A percentile compares a stretch with the other conserved stretches of the same genome.
Evolutionary conservation across 2,888 invertebrate species (phyloP).

Genomic region (Hypomecis atomaria): DNA sequence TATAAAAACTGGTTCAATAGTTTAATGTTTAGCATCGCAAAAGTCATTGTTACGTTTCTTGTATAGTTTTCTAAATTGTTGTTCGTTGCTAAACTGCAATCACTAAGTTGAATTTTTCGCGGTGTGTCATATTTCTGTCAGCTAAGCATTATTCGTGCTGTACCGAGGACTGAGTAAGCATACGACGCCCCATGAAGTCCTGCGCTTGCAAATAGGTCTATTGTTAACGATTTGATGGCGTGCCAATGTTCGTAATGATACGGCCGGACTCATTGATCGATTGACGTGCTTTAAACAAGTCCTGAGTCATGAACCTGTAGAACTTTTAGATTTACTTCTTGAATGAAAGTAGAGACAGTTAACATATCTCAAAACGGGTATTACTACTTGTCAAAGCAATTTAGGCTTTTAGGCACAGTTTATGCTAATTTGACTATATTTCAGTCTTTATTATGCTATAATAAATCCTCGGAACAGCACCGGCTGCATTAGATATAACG

Average conservation of each 20-base stretch:
- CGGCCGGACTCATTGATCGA: conserved; percentile 25
- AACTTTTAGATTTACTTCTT: background rate
- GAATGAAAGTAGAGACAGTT: background rate
- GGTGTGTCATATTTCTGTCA: conserved; percentile 21
- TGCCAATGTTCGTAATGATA: conserved; percentile 20
- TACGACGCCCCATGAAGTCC: conserved; percentile 9
- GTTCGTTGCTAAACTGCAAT: no score
- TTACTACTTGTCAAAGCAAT: background rate
- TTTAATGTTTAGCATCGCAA: no score
- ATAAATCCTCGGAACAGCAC: conserved; percentile 43
- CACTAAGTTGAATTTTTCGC: background rate
- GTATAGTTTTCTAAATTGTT: no score
- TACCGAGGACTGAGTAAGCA: conserved; percentile 10
- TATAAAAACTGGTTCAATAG: background rate
- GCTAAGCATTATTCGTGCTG: conserved; percentile 13
- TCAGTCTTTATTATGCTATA: conserved; percentile 38
- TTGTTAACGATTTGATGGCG: conserved; percentile 27
- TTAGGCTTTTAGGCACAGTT: conserved; percentile 4
- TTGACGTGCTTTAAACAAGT: conserved; percentile 1
- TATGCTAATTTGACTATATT: conserved; percentile 10
- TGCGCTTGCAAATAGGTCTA: conserved; percentile 15
- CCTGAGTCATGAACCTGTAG: conserved; percentile 12
- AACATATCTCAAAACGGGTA: background rate
- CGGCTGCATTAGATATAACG: conserved; percentile 40
- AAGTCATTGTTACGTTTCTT: no score